Evolutionary conservation across 2,113 vertebrate species (phyloP).

Genomic region (Meriones unguiculatus): DNA sequence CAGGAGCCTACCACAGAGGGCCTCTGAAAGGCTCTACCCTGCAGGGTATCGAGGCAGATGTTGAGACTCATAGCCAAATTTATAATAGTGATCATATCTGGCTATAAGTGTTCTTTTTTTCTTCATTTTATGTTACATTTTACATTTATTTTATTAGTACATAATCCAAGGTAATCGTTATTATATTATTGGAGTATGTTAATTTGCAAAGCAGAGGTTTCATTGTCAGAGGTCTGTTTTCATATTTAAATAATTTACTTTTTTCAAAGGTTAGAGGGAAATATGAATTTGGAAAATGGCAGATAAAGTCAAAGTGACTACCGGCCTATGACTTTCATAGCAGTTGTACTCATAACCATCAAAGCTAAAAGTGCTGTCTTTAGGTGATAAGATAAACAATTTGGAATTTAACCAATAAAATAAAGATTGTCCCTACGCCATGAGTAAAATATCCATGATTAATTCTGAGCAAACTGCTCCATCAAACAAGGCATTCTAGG

Average conservation of each 20-base stretch:
- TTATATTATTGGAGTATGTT: not conserved
- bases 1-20: too few species aligned
- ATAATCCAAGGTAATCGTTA: not conserved
- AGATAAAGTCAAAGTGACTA: not conserved
- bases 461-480: not conserved
- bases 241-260: not conserved
- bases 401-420: not conserved
- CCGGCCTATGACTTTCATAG: not conserved
- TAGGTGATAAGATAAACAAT: not conserved
- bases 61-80: not conserved
- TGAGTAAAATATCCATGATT: not conserved
- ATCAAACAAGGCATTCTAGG: conserved; percentile 14
- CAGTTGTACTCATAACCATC: not conserved
- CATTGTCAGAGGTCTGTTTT: not conserved
- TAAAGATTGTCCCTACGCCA: not conserved
- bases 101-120: not conserved
- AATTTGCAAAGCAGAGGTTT: not conserved
- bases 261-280: not conserved
- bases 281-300: conserved; percentile 6
- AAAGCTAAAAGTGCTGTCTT: not conserved
- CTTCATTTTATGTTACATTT: conserved; percentile 45
- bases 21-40: too few species aligned
- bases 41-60: too few species aligned
- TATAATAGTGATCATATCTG: not conserved
- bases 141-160: conserved; percentile 39